Conservation (phyloP, 2,797 vertebrate species). For the Acipenser ruthenus region DNA sequence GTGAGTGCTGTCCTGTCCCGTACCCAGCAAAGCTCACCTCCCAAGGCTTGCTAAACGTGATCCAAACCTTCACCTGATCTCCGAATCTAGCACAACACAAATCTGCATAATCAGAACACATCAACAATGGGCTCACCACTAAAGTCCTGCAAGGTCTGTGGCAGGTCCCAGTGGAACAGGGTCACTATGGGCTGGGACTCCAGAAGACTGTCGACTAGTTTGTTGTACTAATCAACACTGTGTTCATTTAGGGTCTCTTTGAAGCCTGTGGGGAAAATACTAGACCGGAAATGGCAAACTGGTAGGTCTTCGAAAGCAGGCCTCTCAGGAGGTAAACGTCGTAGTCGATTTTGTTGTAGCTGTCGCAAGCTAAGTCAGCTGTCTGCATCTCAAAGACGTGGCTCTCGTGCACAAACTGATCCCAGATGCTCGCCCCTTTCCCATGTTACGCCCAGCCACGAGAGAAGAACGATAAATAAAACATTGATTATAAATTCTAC, state of each 20-base stretch:
- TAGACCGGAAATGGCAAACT: conserved; percentile 90
- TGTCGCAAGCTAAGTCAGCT: conserved; percentile 75
- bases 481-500: too few species aligned
- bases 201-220: conserved; percentile 65
- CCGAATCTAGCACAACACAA: conserved; percentile 85
- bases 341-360: conserved; percentile 76
- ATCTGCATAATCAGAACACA: conserved; percentile 74
- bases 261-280: conserved; percentile 73
- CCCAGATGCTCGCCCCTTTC: conserved; percentile 85
- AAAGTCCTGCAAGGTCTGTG: conserved; percentile 69
- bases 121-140: conserved; percentile 67
- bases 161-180: conserved; percentile 88
- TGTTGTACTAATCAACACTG: conserved; percentile 73
- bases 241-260: conserved; percentile 43
- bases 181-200: conserved; percentile 76
- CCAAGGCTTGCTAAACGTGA: conserved; percentile 91
- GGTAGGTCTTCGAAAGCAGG: conserved; percentile 68
- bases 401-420: conserved; percentile 57
- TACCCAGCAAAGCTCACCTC: conserved; percentile 83
- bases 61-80: conserved; percentile 79
- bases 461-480: conserved; percentile 5
- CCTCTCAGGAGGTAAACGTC: conserved; percentile 77
- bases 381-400: conserved; percentile 55
- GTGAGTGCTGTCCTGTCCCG: conserved; percentile 77
- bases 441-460: conserved; percentile 79